phyloP scores from a whole-genome alignment of 2,888 invertebrate species.

The Zaprionus bogoriensis region DNA sequence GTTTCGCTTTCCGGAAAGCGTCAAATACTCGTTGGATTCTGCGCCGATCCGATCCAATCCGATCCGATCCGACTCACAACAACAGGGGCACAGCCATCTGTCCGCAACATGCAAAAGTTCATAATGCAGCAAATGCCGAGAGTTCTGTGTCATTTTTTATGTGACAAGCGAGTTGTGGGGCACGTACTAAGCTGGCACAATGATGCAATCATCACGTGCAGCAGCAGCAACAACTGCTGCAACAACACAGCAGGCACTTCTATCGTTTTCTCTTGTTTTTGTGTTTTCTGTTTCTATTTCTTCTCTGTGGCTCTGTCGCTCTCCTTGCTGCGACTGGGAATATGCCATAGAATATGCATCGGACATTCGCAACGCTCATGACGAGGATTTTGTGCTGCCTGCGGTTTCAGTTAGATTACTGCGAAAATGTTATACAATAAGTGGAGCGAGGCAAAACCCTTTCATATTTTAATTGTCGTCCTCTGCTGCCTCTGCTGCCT shows the following conservation, averaged over 20 bases:
- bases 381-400: constrained; percentile 59
- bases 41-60: constrained; percentile 16
- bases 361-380: constrained; percentile 65
- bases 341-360: constrained; percentile 47
- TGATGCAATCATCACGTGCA: constrained; percentile 81
- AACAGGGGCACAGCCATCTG: constrained; percentile 41
- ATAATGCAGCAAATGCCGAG: constrained; percentile 63
- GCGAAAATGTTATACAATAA: constrained; percentile 37
- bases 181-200: constrained; percentile 81
- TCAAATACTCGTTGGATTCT: constrained; percentile 42
- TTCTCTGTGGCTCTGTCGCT: constrained; percentile 14
- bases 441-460: constrained; percentile 48
- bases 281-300: constrained; percentile 3
- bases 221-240: constrained; percentile 37
- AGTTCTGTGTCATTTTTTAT: constrained; percentile 75
- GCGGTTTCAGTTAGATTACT: constrained; percentile 61
- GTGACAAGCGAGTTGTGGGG: constrained; percentile 68
- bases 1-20: constrained; percentile 40
- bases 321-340: constrained; percentile 29
- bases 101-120: constrained; percentile 55
- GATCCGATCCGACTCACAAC: constrained; percentile 11
- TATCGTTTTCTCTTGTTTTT: constrained; percentile 39
- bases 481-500: not conserved
- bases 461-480: constrained; percentile 72
- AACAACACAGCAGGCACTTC: constrained; percentile 28